Base-by-base conservation (phyloP, 2,888 invertebrate species). In the Cantharis rustica region DNA sequence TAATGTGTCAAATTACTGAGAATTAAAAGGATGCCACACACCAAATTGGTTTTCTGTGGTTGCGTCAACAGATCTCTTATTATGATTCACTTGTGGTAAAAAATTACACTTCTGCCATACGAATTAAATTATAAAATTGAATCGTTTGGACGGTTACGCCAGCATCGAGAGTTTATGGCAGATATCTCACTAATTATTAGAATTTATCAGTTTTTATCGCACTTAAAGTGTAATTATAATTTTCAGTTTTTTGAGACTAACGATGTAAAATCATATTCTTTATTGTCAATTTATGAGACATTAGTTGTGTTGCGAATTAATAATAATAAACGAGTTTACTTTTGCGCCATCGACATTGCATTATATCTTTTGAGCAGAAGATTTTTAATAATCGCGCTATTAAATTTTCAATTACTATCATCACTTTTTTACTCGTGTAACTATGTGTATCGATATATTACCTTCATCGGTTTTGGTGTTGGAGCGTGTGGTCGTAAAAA, bases 1-100 rank as follows among this genome's bases (percentile, higher is more conserved):
- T 72, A 74, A 68, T 79, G 76, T 79, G 79, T 79, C 76, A 73
- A 79, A 76, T 76, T 76, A 79, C 76, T 27, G 47, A 72, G 76
- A 76, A 78, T 66, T 23, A 31, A 72, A 68, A 77, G 71, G 74
- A 74, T 74, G 61, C 74, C 72, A 76, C 76, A 73, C 73, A 74
- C 71, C 61, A 31, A 71, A 68, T 75, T 61, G 61, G 23, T 75
- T 75, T 71, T 61, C 69, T 70, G 71, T 68, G 74, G 72, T 72
- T 71, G 47, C 26, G 23, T 20, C 63, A 63, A 63, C 63, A 63
- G 17, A 63, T 63, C 63, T 63, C 63, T 7, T 66, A 66, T 66
- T 20, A 66, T 26, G 77, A 77, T 71, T 77, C 77, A 77, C 68
- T 62, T 77, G 61, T 16, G 23, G 16, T 66, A 23, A 74, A 70